phyloP scores from a whole-genome alignment of 64 coral and sea anemone genomes.

The Pocillopora damicornis region DNA sequence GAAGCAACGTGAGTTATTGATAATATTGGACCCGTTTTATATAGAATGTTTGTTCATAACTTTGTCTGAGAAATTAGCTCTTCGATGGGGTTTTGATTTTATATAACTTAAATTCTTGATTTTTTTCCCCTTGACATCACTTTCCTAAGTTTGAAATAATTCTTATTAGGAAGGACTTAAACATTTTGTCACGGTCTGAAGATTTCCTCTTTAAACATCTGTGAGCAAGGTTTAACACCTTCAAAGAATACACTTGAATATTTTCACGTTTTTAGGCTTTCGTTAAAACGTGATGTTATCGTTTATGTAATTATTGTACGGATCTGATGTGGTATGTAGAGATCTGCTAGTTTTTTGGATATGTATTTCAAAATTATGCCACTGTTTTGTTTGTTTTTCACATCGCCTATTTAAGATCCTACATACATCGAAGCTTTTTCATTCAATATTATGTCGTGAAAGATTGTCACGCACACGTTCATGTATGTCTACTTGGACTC shows the following conservation, averaged over 20 bases:
- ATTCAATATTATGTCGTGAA: not conserved
- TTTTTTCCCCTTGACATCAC: too few species aligned
- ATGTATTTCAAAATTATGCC: not conserved
- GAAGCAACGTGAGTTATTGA: not conserved
- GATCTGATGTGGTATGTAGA: too few species aligned
- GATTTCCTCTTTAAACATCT: too few species aligned
- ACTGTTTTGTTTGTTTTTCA: slow-evolving; percentile 7
- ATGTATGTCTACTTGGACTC: too few species aligned
- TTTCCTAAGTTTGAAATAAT: too few species aligned
- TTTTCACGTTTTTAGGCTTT: not conserved
- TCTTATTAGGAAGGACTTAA: too few species aligned
- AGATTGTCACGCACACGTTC: too few species aligned
- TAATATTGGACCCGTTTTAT: not conserved
- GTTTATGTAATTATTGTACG: not conserved
- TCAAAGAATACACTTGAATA: not conserved
- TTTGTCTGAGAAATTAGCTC: not conserved
- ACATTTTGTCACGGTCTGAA: too few species aligned
- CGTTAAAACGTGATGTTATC: not conserved
- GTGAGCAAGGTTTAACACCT: too few species aligned
- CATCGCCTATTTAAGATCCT: not conserved
- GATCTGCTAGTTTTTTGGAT: too few species aligned
- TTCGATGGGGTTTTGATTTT: not conserved
- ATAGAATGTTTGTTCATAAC: not conserved
- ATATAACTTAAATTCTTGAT: too few species aligned
- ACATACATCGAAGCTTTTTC: not conserved